A percentile compares a stretch with the other conserved stretches of the same genome.
phyloP scores from a whole-genome alignment of 2,888 invertebrate genomes.

The Aleiodes leptofemur region DNA sequence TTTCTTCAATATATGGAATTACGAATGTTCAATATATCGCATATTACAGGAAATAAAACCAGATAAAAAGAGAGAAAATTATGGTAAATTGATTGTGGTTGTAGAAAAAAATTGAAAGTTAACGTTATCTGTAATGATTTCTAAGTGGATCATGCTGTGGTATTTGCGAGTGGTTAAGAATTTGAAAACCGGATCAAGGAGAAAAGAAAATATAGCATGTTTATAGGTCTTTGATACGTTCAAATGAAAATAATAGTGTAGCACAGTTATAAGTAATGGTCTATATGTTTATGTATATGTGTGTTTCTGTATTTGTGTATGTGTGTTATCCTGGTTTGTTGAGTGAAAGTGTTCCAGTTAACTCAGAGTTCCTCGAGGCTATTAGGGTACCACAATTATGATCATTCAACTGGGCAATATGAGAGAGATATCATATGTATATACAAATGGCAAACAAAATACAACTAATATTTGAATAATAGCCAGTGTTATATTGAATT shows the following conservation, averaged over 20 bases:
- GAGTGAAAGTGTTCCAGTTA: constrained; percentile 56
- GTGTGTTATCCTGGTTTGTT: constrained; percentile 37
- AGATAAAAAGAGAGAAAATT: background rate
- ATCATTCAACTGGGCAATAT: constrained; percentile 22
- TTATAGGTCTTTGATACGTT: constrained; percentile 6
- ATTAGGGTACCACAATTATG: constrained; percentile 46
- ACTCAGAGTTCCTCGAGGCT: constrained; percentile 49
- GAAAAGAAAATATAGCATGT: constrained; percentile 45
- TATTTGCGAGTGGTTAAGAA: constrained; percentile 28
- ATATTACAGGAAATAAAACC: too few species aligned
- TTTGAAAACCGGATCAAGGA: constrained; percentile 54
- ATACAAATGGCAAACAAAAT: constrained; percentile 12
- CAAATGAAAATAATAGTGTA: too few species aligned
- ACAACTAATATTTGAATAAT: constrained; percentile 8
- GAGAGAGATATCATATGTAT: background rate
- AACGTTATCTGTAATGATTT: background rate
- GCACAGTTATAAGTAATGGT: background rate
- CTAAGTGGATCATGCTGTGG: background rate
- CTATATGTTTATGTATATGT: constrained; percentile 10
- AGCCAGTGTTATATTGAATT: background rate
- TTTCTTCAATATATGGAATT: too few species aligned
- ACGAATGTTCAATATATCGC: too few species aligned
- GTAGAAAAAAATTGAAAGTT: constrained; percentile 33
- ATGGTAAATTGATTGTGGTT: background rate
- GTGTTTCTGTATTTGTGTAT: constrained; percentile 17